A percentile compares a stretch with the other conserved stretches of the same genome.
Evolutionary conservation across 2,113 vertebrate genomes (phyloP).

Genomic region (Mungos mungo): DNA sequence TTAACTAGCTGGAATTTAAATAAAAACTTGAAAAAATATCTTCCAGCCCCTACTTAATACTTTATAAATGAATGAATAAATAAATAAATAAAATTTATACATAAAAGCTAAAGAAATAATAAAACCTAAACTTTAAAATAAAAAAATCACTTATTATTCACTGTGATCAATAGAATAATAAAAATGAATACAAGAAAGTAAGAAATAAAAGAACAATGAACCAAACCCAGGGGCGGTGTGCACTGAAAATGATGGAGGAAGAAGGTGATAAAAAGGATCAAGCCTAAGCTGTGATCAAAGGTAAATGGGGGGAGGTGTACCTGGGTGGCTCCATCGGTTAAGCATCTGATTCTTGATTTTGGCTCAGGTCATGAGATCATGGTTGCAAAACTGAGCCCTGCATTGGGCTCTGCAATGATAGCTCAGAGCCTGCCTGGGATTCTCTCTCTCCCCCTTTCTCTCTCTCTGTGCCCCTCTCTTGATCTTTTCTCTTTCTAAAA

Average conservation of each 20-base stretch:
- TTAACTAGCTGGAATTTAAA: neutral
- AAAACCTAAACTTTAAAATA: neutral
- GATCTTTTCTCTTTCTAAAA: no score
- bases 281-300: neutral
- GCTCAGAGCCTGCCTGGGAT: no score
- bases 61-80: neutral
- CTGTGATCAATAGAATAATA: neutral
- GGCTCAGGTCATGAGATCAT: no score
- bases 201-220: neutral
- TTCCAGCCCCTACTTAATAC: neutral
- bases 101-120: neutral
- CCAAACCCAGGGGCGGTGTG: neutral
- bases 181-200: neutral
- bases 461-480: no score
- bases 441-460: no score
- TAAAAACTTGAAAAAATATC: neutral
- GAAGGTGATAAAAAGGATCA: neutral
- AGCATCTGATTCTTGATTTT: no score
- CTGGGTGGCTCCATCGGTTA: no score
- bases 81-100: neutral
- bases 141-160: neutral
- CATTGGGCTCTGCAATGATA: no score
- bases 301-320: neutral
- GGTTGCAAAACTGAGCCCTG: no score
- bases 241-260: neutral